Percentiles rank a stretch among this genome's conserved stretches.
These are phyloP conservation scores for Fistularia tabacaria DNA, from an alignment of 2,797 vertebrate species.

Conservation along the genomic window DNA sequence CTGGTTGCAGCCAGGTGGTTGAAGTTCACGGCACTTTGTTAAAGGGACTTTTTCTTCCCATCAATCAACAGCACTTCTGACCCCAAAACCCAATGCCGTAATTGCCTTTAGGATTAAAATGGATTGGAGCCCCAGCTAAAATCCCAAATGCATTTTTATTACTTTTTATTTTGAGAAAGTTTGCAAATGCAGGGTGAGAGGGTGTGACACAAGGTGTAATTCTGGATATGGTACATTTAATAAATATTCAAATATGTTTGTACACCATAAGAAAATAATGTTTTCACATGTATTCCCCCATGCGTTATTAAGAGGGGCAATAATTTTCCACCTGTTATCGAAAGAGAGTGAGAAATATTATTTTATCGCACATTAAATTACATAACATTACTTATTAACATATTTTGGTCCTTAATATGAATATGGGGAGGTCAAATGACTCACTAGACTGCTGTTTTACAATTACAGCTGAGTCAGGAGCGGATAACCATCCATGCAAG, in stretches of 20 bases:
- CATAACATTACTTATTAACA: slow-evolving; percentile 56
- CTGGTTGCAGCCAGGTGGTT: slow-evolving; percentile 64
- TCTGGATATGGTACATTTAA: slow-evolving; percentile 42
- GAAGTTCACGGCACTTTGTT: slow-evolving; percentile 70
- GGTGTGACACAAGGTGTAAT: slow-evolving; percentile 38
- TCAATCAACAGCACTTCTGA: slow-evolving; percentile 75
- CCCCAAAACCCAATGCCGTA: slow-evolving; percentile 74
- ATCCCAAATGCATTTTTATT: slow-evolving; percentile 73
- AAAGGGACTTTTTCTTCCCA: slow-evolving; percentile 72
- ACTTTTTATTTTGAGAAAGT: slow-evolving; percentile 61
- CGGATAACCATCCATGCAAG: slow-evolving; percentile 57
- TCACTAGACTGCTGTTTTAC: slow-evolving; percentile 61
- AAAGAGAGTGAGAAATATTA: slow-evolving; percentile 42
- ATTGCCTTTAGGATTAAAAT: slow-evolving; percentile 81
- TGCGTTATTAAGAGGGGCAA: slow-evolving; percentile 22
- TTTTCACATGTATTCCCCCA: too few species aligned
- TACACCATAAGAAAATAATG: too few species aligned
- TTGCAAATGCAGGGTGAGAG: slow-evolving; percentile 53
- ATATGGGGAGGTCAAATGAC: slow-evolving; percentile 70
- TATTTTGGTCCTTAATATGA: slow-evolving; percentile 47
- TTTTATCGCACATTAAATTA: slow-evolving; percentile 65
- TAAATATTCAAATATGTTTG: slow-evolving; percentile 42
- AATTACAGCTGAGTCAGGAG: slow-evolving; percentile 65
- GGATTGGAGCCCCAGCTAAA: slow-evolving; percentile 67
- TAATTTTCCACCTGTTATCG: slow-evolving; percentile 38